These are phyloP conservation scores for Anarsia innoxiella DNA, from an alignment of 2,888 invertebrate species.

Conservation along the genomic window DNA sequence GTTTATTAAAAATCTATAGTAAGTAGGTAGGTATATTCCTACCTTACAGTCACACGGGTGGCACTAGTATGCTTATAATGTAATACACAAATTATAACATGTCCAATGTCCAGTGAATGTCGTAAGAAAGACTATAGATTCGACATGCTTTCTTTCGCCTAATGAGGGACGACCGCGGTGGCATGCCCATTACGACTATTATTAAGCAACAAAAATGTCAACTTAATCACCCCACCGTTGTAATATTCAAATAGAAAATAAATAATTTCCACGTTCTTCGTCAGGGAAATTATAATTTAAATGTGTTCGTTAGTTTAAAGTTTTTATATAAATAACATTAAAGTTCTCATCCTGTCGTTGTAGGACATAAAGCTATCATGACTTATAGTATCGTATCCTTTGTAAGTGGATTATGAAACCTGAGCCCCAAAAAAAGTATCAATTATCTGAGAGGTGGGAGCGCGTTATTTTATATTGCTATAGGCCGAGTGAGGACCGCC, in stretches of 20 bases:
- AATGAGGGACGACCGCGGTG: constrained; percentile 7
- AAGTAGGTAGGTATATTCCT: too few relatives aligned
- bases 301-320: not conserved
- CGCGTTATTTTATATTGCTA: constrained; percentile 20
- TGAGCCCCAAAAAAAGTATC: constrained; percentile 16
- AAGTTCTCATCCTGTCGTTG: not conserved
- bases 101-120: not conserved
- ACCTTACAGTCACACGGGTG: too few relatives aligned
- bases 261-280: not conserved
- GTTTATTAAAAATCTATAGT: too few relatives aligned
- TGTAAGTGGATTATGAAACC: constrained; percentile 15
- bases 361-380: not conserved
- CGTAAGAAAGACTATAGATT: constrained; percentile 7
- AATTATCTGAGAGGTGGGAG: constrained; percentile 16
- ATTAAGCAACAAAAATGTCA: constrained; percentile 10
- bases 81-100: too few relatives aligned
- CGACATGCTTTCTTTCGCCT: constrained; percentile 13
- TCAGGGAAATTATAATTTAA: not conserved
- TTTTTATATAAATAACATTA: not conserved
- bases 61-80: too few relatives aligned
- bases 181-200: constrained; percentile 1
- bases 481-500: constrained; percentile 17
- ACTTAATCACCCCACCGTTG: not conserved
- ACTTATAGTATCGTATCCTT: constrained; percentile 1
- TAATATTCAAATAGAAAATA: not conserved